Evolutionary conservation across 2,797 vertebrate genomes (phyloP).

Genomic region (Ambastaia sidthimunki): DNA sequence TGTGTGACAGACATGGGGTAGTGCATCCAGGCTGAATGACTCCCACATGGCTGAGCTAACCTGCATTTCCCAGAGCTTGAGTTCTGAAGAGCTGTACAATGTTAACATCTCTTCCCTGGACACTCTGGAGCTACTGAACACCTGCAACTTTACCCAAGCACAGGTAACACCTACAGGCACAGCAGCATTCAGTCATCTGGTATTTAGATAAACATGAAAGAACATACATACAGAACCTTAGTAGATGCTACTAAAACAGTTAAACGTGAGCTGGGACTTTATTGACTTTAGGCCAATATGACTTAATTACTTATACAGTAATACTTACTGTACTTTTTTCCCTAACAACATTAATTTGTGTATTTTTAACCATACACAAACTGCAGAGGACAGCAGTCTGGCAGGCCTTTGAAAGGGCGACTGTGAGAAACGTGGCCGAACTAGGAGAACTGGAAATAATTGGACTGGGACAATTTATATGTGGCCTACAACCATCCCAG

Average conservation of each 20-base stretch:
- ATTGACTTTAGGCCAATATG: too few relatives aligned
- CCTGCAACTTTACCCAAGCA: constrained; percentile 70
- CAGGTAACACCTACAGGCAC: constrained; percentile 67
- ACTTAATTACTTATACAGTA: too few relatives aligned
- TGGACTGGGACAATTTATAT: constrained; percentile 72
- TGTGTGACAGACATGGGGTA: constrained; percentile 67
- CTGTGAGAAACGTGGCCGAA: constrained; percentile 51
- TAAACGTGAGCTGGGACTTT: too few relatives aligned
- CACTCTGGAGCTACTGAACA: constrained; percentile 61
- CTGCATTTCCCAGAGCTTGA: constrained; percentile 72
- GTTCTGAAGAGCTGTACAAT: constrained; percentile 60
- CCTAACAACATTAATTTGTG: neutral
- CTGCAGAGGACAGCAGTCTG: constrained; percentile 68
- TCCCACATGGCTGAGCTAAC: constrained; percentile 63
- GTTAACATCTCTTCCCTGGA: constrained; percentile 68
- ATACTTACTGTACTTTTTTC: too few relatives aligned
- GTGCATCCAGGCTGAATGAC: constrained; percentile 63
- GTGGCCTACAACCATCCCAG: constrained; percentile 70
- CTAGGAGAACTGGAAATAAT: constrained; percentile 68
- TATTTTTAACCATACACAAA: neutral
- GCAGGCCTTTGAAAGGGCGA: constrained; percentile 54
- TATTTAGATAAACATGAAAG: neutral
- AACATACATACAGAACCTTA: neutral
- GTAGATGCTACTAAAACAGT: too few relatives aligned
- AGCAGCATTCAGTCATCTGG: neutral